Evolutionary conservation across 35 echinoderm and acorn worm species (phyloP).

Genomic region (Lytechinus variegatus): DNA sequence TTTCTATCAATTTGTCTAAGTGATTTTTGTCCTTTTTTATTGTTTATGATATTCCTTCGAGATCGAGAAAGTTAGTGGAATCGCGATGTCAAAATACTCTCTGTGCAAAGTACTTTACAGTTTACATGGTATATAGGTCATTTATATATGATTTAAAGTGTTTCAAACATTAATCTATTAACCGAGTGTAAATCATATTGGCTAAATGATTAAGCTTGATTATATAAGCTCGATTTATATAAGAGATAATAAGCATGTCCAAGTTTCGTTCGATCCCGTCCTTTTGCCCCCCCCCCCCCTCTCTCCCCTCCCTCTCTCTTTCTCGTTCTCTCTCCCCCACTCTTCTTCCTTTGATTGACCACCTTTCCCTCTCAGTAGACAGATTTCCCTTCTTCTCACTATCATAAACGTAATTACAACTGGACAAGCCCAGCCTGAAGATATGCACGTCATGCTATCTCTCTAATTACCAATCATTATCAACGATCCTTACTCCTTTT

Average conservation of each 20-base stretch:
- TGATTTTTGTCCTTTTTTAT: neutral
- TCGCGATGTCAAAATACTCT: neutral
- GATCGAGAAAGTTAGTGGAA: neutral
- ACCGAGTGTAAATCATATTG: neutral
- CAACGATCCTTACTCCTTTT: neutral
- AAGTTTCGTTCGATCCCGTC: neutral
- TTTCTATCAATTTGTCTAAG: neutral
- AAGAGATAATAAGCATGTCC: neutral
- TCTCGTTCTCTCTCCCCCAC: neutral
- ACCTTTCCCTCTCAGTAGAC: neutral
- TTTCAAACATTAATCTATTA: neutral
- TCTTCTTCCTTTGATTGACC: no score
- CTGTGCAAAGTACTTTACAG: neutral
- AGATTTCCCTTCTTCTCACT: neutral
- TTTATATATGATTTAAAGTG: neutral
- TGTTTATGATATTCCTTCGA: neutral
- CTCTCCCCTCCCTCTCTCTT: no score
- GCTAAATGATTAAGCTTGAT: neutral
- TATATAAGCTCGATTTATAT: neutral
- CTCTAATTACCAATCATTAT: slow-evolving; percentile 13
- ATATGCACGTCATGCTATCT: neutral
- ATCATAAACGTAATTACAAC: slow-evolving; percentile 14
- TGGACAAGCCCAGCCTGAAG: slow-evolving; percentile 7
- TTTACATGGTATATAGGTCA: no score
- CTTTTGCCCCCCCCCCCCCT: no score